phyloP scores from a whole-genome alignment of 2,888 invertebrate genomes.

The Furcula furcula region DNA sequence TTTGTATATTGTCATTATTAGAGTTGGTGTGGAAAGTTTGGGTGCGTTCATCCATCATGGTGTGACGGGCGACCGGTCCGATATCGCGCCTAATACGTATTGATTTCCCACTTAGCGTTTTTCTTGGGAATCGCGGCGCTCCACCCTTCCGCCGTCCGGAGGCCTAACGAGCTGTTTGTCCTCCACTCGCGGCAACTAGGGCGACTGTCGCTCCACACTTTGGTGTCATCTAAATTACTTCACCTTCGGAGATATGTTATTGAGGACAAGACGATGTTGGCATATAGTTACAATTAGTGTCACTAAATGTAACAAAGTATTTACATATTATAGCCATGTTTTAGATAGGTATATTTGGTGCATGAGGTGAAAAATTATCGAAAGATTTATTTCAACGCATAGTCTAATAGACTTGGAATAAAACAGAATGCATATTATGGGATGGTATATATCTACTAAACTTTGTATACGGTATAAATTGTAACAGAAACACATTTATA shows the following conservation, averaged over 20 bases:
- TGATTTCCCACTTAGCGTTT: constrained; percentile 82
- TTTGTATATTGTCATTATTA: constrained; percentile 82
- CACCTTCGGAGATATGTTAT: constrained; percentile 15
- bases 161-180: constrained; percentile 80
- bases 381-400: too few relatives aligned
- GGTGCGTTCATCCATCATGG: constrained; percentile 79
- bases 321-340: too few relatives aligned
- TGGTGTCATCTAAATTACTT: constrained; percentile 20
- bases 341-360: too few relatives aligned
- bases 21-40: constrained; percentile 73
- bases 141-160: constrained; percentile 75
- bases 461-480: not conserved
- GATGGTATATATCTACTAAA: too few relatives aligned
- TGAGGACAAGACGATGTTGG: constrained; percentile 14
- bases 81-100: constrained; percentile 81
- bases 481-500: not conserved
- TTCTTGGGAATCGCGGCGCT: constrained; percentile 76
- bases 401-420: too few relatives aligned
- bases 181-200: constrained; percentile 65
- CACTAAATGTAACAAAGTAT: constrained; percentile 5
- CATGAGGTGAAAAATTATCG: too few relatives aligned
- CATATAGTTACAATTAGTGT: constrained; percentile 9
- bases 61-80: constrained; percentile 75
- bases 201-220: constrained; percentile 45
- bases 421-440: too few relatives aligned